Conservation (phyloP, 1,140 invertebrate genomes). For the Nylanderia fulva region DNA sequence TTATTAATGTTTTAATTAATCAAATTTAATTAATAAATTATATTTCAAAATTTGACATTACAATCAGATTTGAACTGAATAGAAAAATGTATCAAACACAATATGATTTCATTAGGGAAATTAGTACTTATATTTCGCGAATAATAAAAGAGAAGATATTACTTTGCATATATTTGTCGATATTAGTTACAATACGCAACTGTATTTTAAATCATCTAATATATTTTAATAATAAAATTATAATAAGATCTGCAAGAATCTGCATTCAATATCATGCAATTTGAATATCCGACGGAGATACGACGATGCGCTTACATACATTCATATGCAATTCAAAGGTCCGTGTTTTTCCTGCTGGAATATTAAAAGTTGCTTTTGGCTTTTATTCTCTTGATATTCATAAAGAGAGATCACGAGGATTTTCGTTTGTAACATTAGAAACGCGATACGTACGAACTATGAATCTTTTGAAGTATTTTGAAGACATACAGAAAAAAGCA, state of each 20-base stretch:
- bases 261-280: slow-evolving; percentile 46
- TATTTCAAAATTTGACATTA: too few relatives aligned
- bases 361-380: slow-evolving; percentile 35
- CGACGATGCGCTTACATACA: slow-evolving; percentile 28
- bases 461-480: not conserved
- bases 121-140: not conserved
- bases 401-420: slow-evolving; percentile 1
- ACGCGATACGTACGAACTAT: not conserved
- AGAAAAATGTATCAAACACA: not conserved
- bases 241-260: not conserved
- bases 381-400: slow-evolving; percentile 35
- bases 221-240: slow-evolving; percentile 6
- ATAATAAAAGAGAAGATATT: not conserved
- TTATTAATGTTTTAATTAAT: not conserved
- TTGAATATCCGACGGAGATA: slow-evolving; percentile 33
- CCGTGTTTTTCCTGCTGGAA: not conserved
- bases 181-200: not conserved
- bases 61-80: not conserved
- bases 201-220: slow-evolving; percentile 10
- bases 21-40: not conserved
- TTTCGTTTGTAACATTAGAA: slow-evolving; percentile 12
- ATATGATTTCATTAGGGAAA: not conserved
- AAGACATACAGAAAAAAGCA: not conserved
- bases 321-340: slow-evolving; percentile 28
- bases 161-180: not conserved